Base-by-base conservation (phyloP, 2,888 invertebrate species). In the Allophyes oxyacanthae region DNA sequence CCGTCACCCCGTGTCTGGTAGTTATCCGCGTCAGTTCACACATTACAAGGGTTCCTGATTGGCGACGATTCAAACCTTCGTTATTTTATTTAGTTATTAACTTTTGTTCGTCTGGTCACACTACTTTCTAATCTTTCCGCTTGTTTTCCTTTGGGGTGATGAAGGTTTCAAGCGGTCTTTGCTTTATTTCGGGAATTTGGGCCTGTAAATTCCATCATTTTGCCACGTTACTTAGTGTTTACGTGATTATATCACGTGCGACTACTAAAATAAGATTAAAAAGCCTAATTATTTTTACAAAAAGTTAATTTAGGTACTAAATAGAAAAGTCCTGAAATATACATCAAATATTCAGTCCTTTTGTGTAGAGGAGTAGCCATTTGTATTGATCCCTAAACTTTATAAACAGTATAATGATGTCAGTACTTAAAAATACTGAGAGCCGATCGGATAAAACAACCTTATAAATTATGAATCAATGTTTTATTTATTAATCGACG, bases 21-120 rank as follows among this genome's bases (percentile, higher is more conserved):
- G 72, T 70, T 76, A 72, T 70, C 64, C 80, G 81, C 82, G 72
- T 78, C 83, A 77, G 69, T 78, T 66, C 73, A 71, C 78, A 49
- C 75, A 77, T 77, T 81, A 80, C 69, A 70, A 76, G 80, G 79
- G 75, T 60, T 65, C 58, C 64, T 74, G 79, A 76, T 77, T 76
- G 65, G 57, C 62, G 60, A 71, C 60, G 72, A 77, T 77, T 77
- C 62, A 49, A 52, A 56, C 53, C 63, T 64, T 53, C 66, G 60
- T 56, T 61, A 63, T 71, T 75, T 77, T 74, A 68, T 76, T 74
- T 72, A 67, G 66, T 64, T 68, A 72, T 67, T 67, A 72, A 62
- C 63, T 57, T 65, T 62, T 65, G 59, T 62, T 55, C 42, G 50
- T 51, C 37, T 38, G 72, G 63, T 56, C 55, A 45, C 37, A 36